Base-by-base conservation (phyloP, 2,113 vertebrate genomes). In the Herpailurus yagouaroundi region DNA sequence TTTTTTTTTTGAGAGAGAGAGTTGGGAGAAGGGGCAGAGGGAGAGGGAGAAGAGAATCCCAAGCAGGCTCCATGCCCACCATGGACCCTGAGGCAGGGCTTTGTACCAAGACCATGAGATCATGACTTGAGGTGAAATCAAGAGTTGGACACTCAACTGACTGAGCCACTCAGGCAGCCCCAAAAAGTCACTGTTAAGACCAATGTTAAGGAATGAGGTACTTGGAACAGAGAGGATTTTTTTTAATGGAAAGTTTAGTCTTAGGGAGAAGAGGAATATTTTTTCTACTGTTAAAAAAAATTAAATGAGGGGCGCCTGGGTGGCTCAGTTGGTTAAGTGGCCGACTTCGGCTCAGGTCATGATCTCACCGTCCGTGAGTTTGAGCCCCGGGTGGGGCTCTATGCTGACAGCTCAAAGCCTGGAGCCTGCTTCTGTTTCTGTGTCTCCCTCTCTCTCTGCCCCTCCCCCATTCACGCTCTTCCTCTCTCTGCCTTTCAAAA, bases 321-420 rank as follows among this genome's bases (percentile, higher is more conserved):
- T 45, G 45, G 45, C 45, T 45, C 45, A 45, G 45, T 45, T 9
- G 45, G 45, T 45, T 45, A 45, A 45, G 45, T 0, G 45, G 45
- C 45, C 8, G 45, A 45, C 45, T 45, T 45, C 0, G 45, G 45
- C 45, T 45, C 45, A 45, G 7, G 45, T 45, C 45, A 45, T 45
- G 45, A 45, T 45, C 45, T 45, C 45, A 45, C 8, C 7, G 45
- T 45, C 45, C 1, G 1, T 45, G 45, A 45, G 45, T 45, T 45
- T 0, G 1, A 45, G 45, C 45, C 45, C 45, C 1, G 0, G 0
- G 45, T 45, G 0, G 45, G 45, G 45, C 45, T 45, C 45, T 45
- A 1, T 45, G 45, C 45, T 45, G 45, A 45, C 45, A 45, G 45
- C 45, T 45, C 45, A 45, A 45, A 45, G 45, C 1, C 45, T 45